Conservation (phyloP, 2,113 vertebrate genomes). For the Riparia riparia region DNA sequence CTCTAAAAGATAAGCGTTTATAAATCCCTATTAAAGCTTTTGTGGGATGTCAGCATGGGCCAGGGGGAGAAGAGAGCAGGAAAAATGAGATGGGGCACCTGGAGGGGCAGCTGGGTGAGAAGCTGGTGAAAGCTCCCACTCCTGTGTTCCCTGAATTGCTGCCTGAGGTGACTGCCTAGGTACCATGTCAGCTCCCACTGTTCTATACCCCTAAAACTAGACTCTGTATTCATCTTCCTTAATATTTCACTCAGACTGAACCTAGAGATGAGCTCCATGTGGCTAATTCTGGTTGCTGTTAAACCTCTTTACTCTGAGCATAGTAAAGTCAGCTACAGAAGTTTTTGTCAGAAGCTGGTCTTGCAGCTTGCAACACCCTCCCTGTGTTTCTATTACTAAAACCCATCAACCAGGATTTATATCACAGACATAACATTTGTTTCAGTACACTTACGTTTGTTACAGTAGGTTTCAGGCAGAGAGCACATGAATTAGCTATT, state of each 20-base stretch:
- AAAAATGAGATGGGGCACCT: not conserved
- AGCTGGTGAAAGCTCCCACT: not conserved
- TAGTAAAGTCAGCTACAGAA: not conserved
- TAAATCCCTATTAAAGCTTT: not conserved
- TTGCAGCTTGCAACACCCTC: not conserved
- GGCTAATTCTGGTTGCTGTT: not conserved
- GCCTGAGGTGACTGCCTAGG: not conserved
- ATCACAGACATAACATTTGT: not conserved
- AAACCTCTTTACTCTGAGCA: not conserved
- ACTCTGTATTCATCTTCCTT: not conserved
- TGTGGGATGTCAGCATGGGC: not conserved
- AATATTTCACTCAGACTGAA: not conserved
- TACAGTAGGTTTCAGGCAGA: not conserved
- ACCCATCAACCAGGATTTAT: not conserved
- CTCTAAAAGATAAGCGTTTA: not conserved
- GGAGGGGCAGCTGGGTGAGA: not conserved
- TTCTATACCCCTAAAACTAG: not conserved
- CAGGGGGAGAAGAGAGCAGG: not conserved
- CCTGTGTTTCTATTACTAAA: not conserved
- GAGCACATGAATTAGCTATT: constrained; percentile 19
- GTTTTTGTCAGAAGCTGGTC: not conserved
- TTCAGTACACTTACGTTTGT: not conserved
- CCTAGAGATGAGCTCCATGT: not conserved
- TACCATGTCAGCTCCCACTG: not conserved
- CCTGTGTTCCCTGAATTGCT: not conserved